A percentile compares a stretch with the other conserved stretches of the same genome.
These are phyloP conservation scores for Pandemis heparana DNA, from an alignment of 2,888 invertebrate genomes.

Conservation along the genomic window DNA sequence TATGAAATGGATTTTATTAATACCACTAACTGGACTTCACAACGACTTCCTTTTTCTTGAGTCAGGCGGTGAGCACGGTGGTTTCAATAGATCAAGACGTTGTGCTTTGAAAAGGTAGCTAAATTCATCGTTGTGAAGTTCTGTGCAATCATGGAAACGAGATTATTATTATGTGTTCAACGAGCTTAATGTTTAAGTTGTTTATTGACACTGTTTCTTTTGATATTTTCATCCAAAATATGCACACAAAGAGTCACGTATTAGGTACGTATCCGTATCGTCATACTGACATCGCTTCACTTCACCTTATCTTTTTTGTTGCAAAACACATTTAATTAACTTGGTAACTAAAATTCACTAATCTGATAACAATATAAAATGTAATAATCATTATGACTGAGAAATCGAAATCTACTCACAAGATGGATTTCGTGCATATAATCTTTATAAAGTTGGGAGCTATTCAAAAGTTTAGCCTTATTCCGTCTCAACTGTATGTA, in stretches of 20 bases:
- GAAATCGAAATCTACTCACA: constrained; percentile 54
- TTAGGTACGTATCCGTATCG: background rate
- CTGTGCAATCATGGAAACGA: background rate
- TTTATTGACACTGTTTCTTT: background rate
- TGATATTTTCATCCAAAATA: background rate
- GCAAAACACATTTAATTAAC: background rate
- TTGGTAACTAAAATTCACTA: background rate
- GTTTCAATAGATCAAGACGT: background rate
- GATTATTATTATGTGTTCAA: no score
- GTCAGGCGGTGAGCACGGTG: background rate
- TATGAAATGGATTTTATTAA: background rate
- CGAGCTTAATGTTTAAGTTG: no score
- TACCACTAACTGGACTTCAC: background rate
- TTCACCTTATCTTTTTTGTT: background rate
- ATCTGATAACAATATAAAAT: background rate
- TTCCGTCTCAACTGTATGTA: constrained; percentile 67
- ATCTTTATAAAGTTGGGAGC: constrained; percentile 60
- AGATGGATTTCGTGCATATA: constrained; percentile 66
- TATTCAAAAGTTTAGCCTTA: constrained; percentile 65
- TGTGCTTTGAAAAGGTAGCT: background rate
- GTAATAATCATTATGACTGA: background rate
- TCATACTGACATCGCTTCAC: background rate
- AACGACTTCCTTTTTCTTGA: background rate
- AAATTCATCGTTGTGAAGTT: background rate
- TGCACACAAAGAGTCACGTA: background rate